Base-by-base conservation (phyloP, 1,140 invertebrate species). In the Dolichoris vasculosae region DNA sequence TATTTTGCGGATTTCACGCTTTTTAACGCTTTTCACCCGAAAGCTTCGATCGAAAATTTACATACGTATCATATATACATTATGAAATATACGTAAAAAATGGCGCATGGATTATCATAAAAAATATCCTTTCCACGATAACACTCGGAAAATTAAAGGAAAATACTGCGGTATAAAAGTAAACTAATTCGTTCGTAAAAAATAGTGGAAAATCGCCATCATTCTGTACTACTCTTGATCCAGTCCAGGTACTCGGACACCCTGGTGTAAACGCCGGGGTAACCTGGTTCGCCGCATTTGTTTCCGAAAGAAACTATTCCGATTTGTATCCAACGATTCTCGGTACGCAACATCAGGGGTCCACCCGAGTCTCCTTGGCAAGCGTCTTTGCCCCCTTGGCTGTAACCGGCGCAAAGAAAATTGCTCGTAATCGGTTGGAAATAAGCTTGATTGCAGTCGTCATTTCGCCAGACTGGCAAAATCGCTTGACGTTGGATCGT, bases 261-360 rank as follows among this genome's bases (percentile, higher is more conserved):
- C 67, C 95, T 93, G 1, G 95, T 97, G 88, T 97, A 97, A 26
- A 97, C 97, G 3, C 97, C 97, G 0, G 97, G 97, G 91, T 97
- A 97, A 2, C 96, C 97, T 0, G 97, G 96, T 89, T 97, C 97
- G 0, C 97, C 97, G 88, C 97, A 98, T 90, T 97, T 97, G 92
- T 98, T 98, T 8, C 97, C 97, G 91, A 98, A 98, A 0, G 97
- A 98, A 0, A 98, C 97, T 1, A 98, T 96, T 30, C 98, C 97
- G 71, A 98, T 95, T 89, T 98, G 97, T 30, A 96, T 96, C 97
- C 97, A 98, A 75, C 95, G 94, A 0, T 95, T 95, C 38, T 96
- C 95, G 71, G 95, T 93, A 86, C 95, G 95, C 86, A 98, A 94
- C 96, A 98, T 97, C 35, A 98, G 91, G 0, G 97, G 97, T 0